Percentiles rank a stretch among this genome's conserved stretches.
These are phyloP conservation scores for Acronicta alni DNA, from an alignment of 2,888 invertebrate species.

Conservation along the genomic window DNA sequence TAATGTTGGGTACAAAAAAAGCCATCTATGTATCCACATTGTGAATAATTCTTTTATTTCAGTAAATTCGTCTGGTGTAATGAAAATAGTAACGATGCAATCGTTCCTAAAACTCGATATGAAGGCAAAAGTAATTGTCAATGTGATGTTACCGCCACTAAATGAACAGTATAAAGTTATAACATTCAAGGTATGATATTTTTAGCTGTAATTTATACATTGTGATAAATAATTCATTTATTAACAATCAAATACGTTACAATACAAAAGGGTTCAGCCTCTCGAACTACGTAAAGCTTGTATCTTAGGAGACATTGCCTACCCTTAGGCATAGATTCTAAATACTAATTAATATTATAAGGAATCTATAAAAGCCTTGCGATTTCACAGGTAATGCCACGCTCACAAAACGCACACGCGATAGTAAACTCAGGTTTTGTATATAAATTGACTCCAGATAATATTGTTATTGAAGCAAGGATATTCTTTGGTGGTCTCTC, in stretches of 20 bases:
- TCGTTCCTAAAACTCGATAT: conserved; percentile 80
- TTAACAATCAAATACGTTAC: too few relatives aligned
- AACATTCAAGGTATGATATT: conserved; percentile 90
- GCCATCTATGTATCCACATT: too few relatives aligned
- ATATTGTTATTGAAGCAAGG: conserved; percentile 71
- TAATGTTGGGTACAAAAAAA: too few relatives aligned
- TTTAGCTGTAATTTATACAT: too few relatives aligned
- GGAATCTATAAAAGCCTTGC: too few relatives aligned
- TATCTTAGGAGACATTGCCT: too few relatives aligned
- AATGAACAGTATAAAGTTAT: conserved; percentile 83
- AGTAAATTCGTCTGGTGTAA: conserved; percentile 30
- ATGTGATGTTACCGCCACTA: conserved; percentile 87
- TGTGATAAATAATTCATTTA: too few relatives aligned
- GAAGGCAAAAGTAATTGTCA: conserved; percentile 33
- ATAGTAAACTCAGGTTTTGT: conserved; percentile 93
- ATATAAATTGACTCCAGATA: conserved; percentile 68
- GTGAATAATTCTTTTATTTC: conserved; percentile 12
- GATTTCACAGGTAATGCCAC: conserved; percentile 90
- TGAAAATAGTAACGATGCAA: conserved; percentile 67
- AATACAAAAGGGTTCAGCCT: too few relatives aligned
- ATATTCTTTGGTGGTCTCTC: conserved; percentile 90
- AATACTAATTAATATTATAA: too few relatives aligned
- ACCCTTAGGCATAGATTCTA: too few relatives aligned
- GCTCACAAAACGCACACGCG: conserved; percentile 93
- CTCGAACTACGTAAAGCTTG: too few relatives aligned